Evolutionary conservation across 2,113 vertebrate genomes (phyloP).

Genomic region (Pterophyllum scalare): DNA sequence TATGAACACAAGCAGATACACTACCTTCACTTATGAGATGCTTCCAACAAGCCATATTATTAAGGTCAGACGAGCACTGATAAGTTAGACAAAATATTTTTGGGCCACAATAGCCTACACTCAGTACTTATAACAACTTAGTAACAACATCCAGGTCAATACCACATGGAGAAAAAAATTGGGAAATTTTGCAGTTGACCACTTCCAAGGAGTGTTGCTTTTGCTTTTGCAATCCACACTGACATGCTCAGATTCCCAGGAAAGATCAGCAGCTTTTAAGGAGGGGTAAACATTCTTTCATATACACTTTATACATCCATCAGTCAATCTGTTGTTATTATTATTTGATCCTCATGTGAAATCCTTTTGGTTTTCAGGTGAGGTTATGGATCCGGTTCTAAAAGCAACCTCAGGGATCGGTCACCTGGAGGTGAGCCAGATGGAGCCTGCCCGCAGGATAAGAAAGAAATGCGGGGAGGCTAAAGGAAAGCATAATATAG

Average conservation of each 20-base stretch:
- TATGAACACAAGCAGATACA: neutral
- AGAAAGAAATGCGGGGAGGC: neutral
- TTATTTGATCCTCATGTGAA: neutral
- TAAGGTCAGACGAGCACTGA: constrained; percentile 10
- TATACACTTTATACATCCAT: neutral
- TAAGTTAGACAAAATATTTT: constrained; percentile 3
- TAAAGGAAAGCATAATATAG: constrained; percentile 6
- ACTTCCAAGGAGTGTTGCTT: constrained; percentile 30
- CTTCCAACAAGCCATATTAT: constrained; percentile 2
- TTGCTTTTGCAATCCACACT: constrained; percentile 57
- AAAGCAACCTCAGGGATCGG: neutral
- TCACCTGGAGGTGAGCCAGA: constrained; percentile 38
- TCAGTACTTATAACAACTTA: too few relatives aligned
- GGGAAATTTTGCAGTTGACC: constrained; percentile 16
- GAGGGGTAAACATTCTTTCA: constrained; percentile 19
- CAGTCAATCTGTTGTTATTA: neutral
- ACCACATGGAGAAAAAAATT: neutral
- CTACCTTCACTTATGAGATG: neutral
- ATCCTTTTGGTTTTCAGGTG: constrained; percentile 6
- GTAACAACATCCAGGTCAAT: constrained; percentile 14
- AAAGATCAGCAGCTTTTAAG: constrained; percentile 36
- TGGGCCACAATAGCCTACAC: neutral
- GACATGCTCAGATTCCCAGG: constrained; percentile 58
- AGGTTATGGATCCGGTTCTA: constrained; percentile 14
- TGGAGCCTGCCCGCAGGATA: neutral